Percentiles rank a stretch among this genome's conserved stretches.
These are phyloP conservation scores for Syngnathus typhle DNA, from an alignment of 2,113 vertebrate genomes.

Conservation along the genomic window DNA sequence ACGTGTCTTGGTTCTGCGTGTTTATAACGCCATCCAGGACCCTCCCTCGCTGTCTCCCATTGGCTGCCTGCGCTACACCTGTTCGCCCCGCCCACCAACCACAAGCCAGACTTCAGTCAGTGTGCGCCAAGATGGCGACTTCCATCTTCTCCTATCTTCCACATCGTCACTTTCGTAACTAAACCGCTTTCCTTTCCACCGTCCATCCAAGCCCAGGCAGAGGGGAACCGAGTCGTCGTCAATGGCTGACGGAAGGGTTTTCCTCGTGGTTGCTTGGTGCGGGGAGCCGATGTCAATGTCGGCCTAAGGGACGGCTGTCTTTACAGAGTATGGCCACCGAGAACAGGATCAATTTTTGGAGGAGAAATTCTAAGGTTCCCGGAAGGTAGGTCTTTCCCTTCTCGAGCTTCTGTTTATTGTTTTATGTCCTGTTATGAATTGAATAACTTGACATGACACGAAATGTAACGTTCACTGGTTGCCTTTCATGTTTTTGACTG, in stretches of 20 bases:
- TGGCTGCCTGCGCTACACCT: constrained; percentile 61
- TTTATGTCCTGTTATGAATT: too few species aligned
- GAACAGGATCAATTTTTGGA: constrained; percentile 90
- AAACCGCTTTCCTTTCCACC: constrained; percentile 4
- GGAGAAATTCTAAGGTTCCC: constrained; percentile 84
- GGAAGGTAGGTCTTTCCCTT: constrained; percentile 74
- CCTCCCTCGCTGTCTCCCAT: constrained; percentile 39
- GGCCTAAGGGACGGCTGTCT: constrained; percentile 29
- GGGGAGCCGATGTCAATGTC: constrained; percentile 22
- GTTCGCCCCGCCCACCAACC: constrained; percentile 70
- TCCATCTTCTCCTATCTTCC: constrained; percentile 42
- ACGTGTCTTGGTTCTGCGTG: not conserved
- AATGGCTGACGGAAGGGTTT: constrained; percentile 11
- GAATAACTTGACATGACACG: too few species aligned
- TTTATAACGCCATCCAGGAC: constrained; percentile 16
- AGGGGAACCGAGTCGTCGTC: not conserved
- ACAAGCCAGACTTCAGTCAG: constrained; percentile 14
- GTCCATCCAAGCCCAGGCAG: not conserved
- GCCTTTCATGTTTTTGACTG: not conserved
- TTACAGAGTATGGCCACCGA: constrained; percentile 82
- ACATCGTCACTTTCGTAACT: constrained; percentile 23
- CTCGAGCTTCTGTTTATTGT: not conserved
- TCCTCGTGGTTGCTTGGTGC: constrained; percentile 21
- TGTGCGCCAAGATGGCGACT: constrained; percentile 82
- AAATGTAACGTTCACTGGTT: not conserved